These are phyloP conservation scores for Microchirus variegatus DNA, from an alignment of 2,797 vertebrate genomes.

Conservation along the genomic window DNA sequence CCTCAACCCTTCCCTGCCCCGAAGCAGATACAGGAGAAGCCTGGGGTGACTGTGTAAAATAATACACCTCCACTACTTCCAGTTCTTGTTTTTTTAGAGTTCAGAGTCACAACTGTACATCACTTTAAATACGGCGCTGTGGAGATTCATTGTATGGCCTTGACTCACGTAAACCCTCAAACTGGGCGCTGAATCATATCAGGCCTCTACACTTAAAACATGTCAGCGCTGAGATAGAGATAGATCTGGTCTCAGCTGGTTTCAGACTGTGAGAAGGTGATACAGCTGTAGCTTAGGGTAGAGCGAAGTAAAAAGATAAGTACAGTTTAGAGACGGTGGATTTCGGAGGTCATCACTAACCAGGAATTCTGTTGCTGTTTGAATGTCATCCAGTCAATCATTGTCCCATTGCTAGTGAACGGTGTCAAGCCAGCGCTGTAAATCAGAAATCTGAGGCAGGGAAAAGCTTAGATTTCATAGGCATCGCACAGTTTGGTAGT, in stretches of 20 bases:
- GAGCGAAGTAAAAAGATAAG: slow-evolving; percentile 41
- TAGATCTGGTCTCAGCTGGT: slow-evolving; percentile 33
- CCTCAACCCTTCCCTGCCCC: slow-evolving; percentile 1
- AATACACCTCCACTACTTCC: slow-evolving; percentile 51
- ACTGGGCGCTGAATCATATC: slow-evolving; percentile 53
- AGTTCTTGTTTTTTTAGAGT: slow-evolving; percentile 47
- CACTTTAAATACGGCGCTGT: slow-evolving; percentile 58
- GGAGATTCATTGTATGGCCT: slow-evolving; percentile 56
- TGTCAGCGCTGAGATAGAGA: slow-evolving; percentile 47
- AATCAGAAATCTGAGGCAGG: slow-evolving; percentile 25
- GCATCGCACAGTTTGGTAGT: slow-evolving; percentile 37
- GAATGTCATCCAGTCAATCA: slow-evolving; percentile 47
- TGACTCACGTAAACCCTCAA: slow-evolving; percentile 44
- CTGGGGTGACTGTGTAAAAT: slow-evolving; percentile 51
- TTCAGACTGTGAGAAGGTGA: slow-evolving; percentile 37
- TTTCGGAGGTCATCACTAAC: slow-evolving; percentile 39
- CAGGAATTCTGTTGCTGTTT: slow-evolving; percentile 33
- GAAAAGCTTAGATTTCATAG: slow-evolving; percentile 39
- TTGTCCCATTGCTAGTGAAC: slow-evolving; percentile 15
- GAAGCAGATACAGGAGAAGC: slow-evolving; percentile 38
- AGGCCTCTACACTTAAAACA: slow-evolving; percentile 47
- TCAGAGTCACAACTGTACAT: slow-evolving; percentile 59
- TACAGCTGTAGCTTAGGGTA: slow-evolving; percentile 37
- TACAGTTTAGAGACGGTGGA: slow-evolving; percentile 35
- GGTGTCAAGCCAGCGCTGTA: slow-evolving; percentile 11